A percentile compares a stretch with the other conserved stretches of the same genome.
These are phyloP conservation scores for Callipepla californica DNA, from an alignment of 2,113 vertebrate genomes.

Conservation along the genomic window DNA sequence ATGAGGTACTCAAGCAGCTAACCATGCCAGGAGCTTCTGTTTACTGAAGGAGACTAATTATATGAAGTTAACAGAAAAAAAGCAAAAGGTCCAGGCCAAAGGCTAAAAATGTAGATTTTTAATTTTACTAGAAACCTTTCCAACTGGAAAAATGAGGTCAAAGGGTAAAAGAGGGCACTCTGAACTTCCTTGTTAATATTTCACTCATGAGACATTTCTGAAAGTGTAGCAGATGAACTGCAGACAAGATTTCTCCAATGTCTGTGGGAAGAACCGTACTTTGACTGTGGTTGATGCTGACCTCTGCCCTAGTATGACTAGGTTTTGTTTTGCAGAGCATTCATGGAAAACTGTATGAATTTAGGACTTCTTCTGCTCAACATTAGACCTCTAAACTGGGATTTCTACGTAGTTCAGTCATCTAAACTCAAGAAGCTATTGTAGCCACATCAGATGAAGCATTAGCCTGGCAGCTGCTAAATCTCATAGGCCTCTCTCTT, in stretches of 20 bases:
- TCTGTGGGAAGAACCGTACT: background rate
- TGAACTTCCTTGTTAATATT: background rate
- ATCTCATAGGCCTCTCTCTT: background rate
- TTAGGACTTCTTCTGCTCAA: background rate
- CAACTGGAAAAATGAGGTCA: background rate
- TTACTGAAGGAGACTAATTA: background rate
- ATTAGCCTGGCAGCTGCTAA: background rate
- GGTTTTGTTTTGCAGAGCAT: background rate
- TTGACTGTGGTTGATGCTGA: background rate
- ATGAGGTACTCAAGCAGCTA: background rate
- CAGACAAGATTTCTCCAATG: background rate
- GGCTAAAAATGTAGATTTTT: background rate
- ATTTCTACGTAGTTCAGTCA: background rate
- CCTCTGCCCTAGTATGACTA: background rate
- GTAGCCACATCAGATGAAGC: background rate
- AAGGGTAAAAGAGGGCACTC: background rate
- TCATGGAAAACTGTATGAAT: background rate
- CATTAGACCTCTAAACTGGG: background rate
- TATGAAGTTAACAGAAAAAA: background rate
- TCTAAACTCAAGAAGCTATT: rapidly evolving
- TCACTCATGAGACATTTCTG: background rate
- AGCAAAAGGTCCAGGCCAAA: constrained; percentile 30
- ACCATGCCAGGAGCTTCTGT: background rate
- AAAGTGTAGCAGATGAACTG: background rate
- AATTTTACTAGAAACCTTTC: background rate